Conservation (phyloP, 1,140 invertebrate genomes). For the Dolichoris vasculosae region DNA sequence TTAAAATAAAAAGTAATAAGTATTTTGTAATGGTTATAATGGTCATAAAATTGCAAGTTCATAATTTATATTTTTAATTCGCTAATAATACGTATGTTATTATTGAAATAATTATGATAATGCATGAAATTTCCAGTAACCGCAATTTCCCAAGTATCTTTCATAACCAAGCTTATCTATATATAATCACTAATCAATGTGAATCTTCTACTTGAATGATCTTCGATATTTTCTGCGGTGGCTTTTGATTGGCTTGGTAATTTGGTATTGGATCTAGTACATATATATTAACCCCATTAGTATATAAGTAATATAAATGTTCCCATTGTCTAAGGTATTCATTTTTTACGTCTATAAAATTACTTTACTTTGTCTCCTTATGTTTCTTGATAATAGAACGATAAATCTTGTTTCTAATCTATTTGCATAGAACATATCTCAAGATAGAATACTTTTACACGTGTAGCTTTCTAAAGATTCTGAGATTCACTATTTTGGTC, state of each 20-base stretch:
- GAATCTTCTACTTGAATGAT: neutral
- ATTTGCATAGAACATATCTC: neutral
- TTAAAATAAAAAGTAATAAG: no score
- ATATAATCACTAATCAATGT: neutral
- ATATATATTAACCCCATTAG: neutral
- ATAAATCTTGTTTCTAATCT: neutral
- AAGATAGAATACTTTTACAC: neutral
- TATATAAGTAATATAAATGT: neutral
- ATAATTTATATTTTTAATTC: no score
- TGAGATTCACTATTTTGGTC: neutral
- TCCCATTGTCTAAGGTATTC: neutral
- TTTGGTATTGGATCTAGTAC: neutral
- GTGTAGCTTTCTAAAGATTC: neutral
- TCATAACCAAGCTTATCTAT: neutral
- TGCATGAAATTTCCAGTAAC: neutral
- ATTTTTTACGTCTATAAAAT: neutral
- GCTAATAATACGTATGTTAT: no score
- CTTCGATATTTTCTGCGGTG: neutral
- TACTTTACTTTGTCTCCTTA: neutral
- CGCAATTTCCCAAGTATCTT: neutral
- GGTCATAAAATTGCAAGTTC: no score
- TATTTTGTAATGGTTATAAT: no score
- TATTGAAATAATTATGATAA: neutral
- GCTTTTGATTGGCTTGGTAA: neutral
- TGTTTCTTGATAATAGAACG: conserved; percentile 3